Evolutionary conservation across 2,113 vertebrate species (phyloP), one percentile per base, ranked within the genome.

Genomic region (Corythornis cristatus): DNA sequence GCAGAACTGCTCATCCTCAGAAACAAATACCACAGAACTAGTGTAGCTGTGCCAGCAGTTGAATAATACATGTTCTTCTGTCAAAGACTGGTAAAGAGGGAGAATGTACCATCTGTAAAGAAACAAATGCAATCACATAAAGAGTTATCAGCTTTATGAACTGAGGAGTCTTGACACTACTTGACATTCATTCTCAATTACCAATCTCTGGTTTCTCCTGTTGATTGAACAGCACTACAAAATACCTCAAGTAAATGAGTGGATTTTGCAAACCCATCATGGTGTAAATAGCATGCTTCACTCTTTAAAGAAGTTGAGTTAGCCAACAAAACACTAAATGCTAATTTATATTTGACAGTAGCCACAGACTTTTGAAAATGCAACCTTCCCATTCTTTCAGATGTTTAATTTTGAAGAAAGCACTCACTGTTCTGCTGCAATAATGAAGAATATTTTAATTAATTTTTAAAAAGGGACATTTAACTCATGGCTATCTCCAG

Each of bases 321-420:
- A 93, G 89, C 73, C 84, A 89, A 84, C 60, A 87, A 88, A 93
- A 91, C 85, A 61, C 93, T 80, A 95, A 95, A 90, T 95, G 84
- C 71, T 97, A 96, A 97, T 97, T 98, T 97, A 97, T 96, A 54
- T 96, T 94, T 98, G 96, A 98, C 97, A 97, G 96, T 77, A 95
- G 88, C 90, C 87, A 95, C 95, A 96, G 84, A 96, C 97, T 97
- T 98, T 97, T 97, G 96, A 94, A 97, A 97, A 98, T 94, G 93
- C 96, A 95, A 83, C 45, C 48, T 96, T 87, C 95, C 77, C 75
- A 94, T 83, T 97, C 93, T 97, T 97, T 94, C 78, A 95, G 95
- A 97, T 97, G 94, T 98, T 98, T 97, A 97, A 97, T 97, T 98
- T 97, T 97, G 97, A 96, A 97, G 96, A 97, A 97, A 97, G 92